These are phyloP conservation scores for Agelas oroides DNA, from an alignment of 37 sponge, comb jelly and placozoan genomes.

Conservation along the genomic window DNA sequence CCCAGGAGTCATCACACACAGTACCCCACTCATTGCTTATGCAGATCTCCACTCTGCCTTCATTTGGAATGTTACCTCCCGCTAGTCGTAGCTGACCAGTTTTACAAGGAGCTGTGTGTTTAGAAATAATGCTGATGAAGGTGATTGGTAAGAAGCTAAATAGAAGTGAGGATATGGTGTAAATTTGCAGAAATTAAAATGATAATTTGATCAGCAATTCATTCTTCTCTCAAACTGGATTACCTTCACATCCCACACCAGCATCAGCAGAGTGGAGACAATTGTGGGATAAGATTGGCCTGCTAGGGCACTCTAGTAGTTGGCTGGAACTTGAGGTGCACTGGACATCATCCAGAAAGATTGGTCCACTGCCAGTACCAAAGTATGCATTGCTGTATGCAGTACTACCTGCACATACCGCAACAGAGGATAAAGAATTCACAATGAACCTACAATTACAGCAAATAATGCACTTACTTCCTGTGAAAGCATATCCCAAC, in stretches of 20 bases:
- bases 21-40: neutral
- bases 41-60: constrained; percentile 4
- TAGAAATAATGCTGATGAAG: no score
- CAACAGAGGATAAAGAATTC: no score
- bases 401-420: no score
- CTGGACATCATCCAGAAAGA: constrained; percentile 14
- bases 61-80: constrained; percentile 4
- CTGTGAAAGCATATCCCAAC: neutral
- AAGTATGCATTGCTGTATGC: no score
- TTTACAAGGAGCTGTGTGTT: constrained; percentile 16
- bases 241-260: neutral
- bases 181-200: no score
- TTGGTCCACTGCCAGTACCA: constrained; percentile 13
- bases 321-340: neutral
- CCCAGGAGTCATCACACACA: constrained; percentile 7
- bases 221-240: no score
- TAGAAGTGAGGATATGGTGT: neutral
- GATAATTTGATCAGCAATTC: no score
- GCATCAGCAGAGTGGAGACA: neutral
- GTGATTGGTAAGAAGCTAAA: no score
- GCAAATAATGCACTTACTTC: no score
- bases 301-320: constrained; percentile 7
- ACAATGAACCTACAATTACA: no score
- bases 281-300: neutral
- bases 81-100: neutral